These are phyloP conservation scores for Drosophila malerkotliana DNA, from an alignment of 1,140 invertebrate species.

Conservation along the genomic window DNA sequence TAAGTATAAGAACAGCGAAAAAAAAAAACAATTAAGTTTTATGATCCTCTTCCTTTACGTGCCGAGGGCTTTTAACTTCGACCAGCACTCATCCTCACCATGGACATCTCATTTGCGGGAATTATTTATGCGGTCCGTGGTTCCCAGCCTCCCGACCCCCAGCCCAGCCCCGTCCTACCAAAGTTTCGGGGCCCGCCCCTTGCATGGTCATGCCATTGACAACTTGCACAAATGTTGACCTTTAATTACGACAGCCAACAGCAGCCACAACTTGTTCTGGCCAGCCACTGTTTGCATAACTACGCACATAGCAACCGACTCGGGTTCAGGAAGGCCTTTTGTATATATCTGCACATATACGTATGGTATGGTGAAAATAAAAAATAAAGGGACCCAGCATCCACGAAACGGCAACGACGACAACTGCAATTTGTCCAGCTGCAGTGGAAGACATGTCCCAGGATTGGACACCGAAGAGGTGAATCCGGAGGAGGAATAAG, in stretches of 20 bases:
- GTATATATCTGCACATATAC: constrained; percentile 32
- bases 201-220: constrained; percentile 62
- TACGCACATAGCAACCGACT: constrained; percentile 67
- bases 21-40: constrained; percentile 56
- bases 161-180: background rate
- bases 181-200: constrained; percentile 20
- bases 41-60: constrained; percentile 56
- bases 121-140: constrained; percentile 51
- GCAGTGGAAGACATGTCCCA: constrained; percentile 45
- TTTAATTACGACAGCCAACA: constrained; percentile 78
- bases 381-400: constrained; percentile 14
- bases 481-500: constrained; percentile 3
- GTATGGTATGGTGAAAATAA: constrained; percentile 14
- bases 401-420: constrained; percentile 60
- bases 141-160: constrained; percentile 9
- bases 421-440: constrained; percentile 81
- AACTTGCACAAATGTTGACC: constrained; percentile 80
- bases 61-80: constrained; percentile 47
- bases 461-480: constrained; percentile 22
- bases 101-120: constrained; percentile 52
- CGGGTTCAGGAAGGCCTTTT: constrained; percentile 33
- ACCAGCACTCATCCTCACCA: constrained; percentile 3
- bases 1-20: constrained; percentile 22
- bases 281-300: constrained; percentile 77
- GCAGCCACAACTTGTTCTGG: constrained; percentile 70